Evolutionary conservation across 2,113 vertebrate species (phyloP), one percentile per base, ranked within the genome.

Genomic region (Pelodiscus sinensis): DNA sequence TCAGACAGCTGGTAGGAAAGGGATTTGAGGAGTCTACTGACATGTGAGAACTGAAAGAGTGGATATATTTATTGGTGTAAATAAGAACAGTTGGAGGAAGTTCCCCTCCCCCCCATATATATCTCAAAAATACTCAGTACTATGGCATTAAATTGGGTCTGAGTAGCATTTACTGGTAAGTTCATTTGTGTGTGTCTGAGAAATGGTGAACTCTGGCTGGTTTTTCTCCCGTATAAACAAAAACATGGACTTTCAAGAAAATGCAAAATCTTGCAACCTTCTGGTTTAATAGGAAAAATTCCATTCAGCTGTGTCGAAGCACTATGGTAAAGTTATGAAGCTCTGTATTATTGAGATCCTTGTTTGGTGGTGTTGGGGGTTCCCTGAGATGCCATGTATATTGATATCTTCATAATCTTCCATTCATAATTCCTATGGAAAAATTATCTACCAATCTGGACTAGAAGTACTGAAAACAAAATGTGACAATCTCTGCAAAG

Each of bases 401-500:
- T 24, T 0, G 2, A 87, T 86, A 27, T 68, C 55, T 5, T 92
- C 65, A 3, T 4, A 57, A 11, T 2, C 2, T n/a, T 93, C 56
- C 60, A 90, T 57, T 83, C 62, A 55, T 27, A 62, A 79, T 2
- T 93, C 84, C 51, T 27, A 87, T 94, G 52, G 52, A 90, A 91
- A 90, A 78, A 19, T 1, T 81, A 79, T 50, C 57, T 91, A 18
- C 71, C 88, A 27, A 52, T 83, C 84, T 85, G 90, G 92, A 38
- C 56, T 92, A 82, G 57, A 91, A 55, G 31, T 12, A 10, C 90
- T 88, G 84, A 82, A 92, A 94, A 94, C 35, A 92, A 94, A 94
- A 92, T 55, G 38, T 0, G 6, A 81, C 62, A 94, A 94, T 84
- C 80, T 71, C 50, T 89, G 62, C 65, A 81, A 94, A 89, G 57